Conservation (phyloP, 2,113 vertebrate genomes). For the Butorides virescens region DNA sequence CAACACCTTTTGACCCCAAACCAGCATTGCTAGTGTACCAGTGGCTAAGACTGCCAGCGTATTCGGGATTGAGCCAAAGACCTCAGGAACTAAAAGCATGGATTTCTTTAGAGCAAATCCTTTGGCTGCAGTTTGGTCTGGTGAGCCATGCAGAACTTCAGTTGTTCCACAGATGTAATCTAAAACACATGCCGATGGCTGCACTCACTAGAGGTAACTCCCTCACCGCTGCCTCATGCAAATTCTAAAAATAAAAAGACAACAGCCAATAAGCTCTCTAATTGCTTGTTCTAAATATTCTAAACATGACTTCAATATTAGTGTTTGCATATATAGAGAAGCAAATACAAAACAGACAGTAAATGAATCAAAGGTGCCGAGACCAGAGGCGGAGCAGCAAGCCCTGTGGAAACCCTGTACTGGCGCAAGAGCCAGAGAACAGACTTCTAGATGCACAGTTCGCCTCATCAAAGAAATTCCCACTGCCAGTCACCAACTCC, state of each 20-base stretch:
- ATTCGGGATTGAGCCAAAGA: neutral
- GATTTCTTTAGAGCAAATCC: neutral
- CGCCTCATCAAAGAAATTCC: neutral
- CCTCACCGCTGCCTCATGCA: neutral
- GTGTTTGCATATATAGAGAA: neutral
- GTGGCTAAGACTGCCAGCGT: neutral
- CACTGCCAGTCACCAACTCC: neutral
- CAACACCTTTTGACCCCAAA: neutral
- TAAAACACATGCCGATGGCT: neutral
- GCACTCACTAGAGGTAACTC: neutral
- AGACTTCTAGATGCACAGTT: neutral
- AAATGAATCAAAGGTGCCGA: neutral
- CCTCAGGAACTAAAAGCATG: neutral
- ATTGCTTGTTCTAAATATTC: neutral
- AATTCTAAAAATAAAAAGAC: neutral
- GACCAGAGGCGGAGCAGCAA: neutral
- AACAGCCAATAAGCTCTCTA: neutral
- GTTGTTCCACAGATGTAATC: neutral
- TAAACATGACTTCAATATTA: neutral
- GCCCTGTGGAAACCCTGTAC: neutral
- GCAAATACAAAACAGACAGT: neutral
- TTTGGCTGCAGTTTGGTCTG: neutral
- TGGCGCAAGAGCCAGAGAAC: neutral
- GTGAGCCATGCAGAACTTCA: neutral
- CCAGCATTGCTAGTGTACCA: neutral